A percentile compares a stretch with the other conserved stretches of the same genome.
Conservation (phyloP, 1,140 invertebrate genomes). For the Pollicipes pollicipes region DNA sequence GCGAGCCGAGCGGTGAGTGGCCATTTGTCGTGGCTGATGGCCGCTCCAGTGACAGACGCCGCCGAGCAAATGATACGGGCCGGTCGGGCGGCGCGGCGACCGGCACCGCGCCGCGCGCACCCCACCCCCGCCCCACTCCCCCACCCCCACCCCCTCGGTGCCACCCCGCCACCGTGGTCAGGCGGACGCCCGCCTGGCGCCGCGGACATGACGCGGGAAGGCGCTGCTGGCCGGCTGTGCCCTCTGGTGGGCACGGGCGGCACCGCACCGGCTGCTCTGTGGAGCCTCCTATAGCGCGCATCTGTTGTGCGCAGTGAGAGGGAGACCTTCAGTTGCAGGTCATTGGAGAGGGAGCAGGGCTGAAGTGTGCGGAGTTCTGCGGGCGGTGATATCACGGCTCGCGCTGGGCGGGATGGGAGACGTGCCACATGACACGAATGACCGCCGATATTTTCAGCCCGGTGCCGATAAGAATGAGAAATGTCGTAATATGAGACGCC, state of each 20-base stretch:
- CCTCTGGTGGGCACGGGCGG: no score
- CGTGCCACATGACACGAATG: background rate
- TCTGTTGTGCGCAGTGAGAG: background rate
- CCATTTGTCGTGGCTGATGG: background rate
- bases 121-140: no score
- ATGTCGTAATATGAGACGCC: background rate
- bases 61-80: background rate
- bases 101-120: background rate
- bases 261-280: no score
- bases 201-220: background rate
- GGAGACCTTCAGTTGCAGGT: no score
- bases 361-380: background rate
- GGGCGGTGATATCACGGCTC: background rate
- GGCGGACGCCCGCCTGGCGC: no score
- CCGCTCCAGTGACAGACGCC: background rate
- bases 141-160: background rate
- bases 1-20: background rate
- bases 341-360: no score
- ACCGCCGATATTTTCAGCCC: background rate
- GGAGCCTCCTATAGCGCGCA: no score
- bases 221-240: no score
- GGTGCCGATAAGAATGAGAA: background rate
- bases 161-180: no score
- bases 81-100: background rate
- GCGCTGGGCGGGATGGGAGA: background rate